Base-by-base conservation (phyloP, 2,797 vertebrate genomes). In the Galago senegalensis region DNA sequence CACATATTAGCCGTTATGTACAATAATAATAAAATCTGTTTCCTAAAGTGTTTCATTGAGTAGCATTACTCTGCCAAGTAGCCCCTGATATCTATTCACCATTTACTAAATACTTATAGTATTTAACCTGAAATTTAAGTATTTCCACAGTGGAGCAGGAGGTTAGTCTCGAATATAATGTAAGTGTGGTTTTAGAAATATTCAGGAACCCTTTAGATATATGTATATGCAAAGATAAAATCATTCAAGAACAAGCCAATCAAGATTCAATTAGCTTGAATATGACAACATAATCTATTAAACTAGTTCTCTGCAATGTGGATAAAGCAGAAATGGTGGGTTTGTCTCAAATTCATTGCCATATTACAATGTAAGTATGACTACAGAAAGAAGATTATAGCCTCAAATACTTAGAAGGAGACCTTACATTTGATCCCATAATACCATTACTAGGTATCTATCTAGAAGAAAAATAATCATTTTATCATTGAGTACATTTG, bases 51-150 rank as follows among this genome's bases (percentile, higher is more conserved):
- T 91, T 82, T 75, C 6, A 88, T 73, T 40, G 53, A 92, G 13
- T 11, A 72, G 5, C 27, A 61, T 73, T 88, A 75, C 23, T 92
- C n/a, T 89, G 29, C 46, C 77, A 31, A 87, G 65, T 79, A 93
- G 27, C 13, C 43, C 72, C 13, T 40, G 73, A 27, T 87, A 83
- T 27, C 17, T 87, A 72, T 76, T 88, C 13, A 91, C 21, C 27
- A 21, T 82, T 82, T 82, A 84, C 8, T 43, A 94, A 91, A 61
- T 73, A 4, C 53, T 58, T n/a, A 46, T 14, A 83, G 67, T 69
- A 60, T 40, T 90, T 95, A 75, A 86, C 14, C 8, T 86, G 37
- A 94, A 96, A 61, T 93, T 83, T 88, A 86, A 63, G 23, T 79
- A 73, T 27, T 86, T 93, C 29, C 20, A 80, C 18, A 82, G 18